Base-by-base conservation (phyloP, 2,888 invertebrate genomes). In the Drosophila mettleri region DNA sequence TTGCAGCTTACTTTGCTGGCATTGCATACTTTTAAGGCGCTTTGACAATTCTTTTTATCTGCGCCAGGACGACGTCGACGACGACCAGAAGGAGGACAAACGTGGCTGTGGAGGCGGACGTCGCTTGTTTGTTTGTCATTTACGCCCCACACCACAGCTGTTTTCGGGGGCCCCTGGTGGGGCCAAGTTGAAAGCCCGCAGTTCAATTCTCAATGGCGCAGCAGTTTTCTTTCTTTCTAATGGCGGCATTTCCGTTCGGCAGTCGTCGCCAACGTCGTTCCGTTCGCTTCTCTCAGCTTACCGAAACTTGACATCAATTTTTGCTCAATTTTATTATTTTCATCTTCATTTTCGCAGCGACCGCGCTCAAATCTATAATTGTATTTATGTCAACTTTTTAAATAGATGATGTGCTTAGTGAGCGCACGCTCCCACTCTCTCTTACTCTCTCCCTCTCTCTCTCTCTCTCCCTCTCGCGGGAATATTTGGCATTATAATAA, bases 1-100 rank as follows among this genome's bases (percentile, higher is more conserved):
- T 86, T 88, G 89, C 86, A 86, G 89, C 86, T 86, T 86, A 89
- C 88, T 89, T 85, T 85, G 82, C 85, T 88, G 87, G 76, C 86
- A 89, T 72, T 83, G 88, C 89, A 86, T 86, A 88, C 88, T 86
- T 88, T 86, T 89, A 84, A 89, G 82, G 76, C 84, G 88, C 89
- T 86, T 89, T 89, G 86, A 86, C 89, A 86, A 86, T 89, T 86
- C 86, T 80, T 86, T 89, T 86, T 86, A 87, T 86, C 88, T 89
- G 72, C 85, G 87, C 84, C 78, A 74, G 65, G 62, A 78, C 78
- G 74, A 74, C 64, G 53, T 27, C 55, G 60, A 43, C 31, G 49
- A 38, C 58, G 53, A n/a, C 12, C 41, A 31, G 36, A 2, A 8
- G 24, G 24, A 27, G 27, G 16, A 3, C 14, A 2, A 22, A 22